These are phyloP conservation scores for Microplitis manilae DNA, from an alignment of 2,888 invertebrate genomes.

Conservation along the genomic window DNA sequence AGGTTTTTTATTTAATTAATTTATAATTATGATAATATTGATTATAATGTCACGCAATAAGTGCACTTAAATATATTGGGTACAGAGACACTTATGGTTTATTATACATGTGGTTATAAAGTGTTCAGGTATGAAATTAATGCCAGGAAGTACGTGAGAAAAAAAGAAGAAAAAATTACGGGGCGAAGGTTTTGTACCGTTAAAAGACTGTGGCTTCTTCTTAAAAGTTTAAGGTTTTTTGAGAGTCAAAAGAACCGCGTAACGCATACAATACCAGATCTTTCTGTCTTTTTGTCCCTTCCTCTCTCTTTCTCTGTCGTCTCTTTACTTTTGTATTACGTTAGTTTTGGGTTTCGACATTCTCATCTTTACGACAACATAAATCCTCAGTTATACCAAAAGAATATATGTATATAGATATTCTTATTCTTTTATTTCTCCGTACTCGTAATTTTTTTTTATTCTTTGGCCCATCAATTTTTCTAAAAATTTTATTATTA, in stretches of 20 bases:
- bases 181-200: conserved; percentile 59
- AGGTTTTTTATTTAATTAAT: not conserved
- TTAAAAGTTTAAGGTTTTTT: not conserved
- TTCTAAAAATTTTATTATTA: not conserved
- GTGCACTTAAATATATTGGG: not conserved
- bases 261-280: not conserved
- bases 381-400: conserved; percentile 46
- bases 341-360: conserved; percentile 54
- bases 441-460: conserved; percentile 28
- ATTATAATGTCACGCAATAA: not conserved
- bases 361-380: conserved; percentile 54
- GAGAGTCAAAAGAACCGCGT: conserved; percentile 1
- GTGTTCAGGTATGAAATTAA: not conserved
- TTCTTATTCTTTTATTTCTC: conserved; percentile 11
- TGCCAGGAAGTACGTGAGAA: conserved; percentile 40
- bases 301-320: conserved; percentile 22
- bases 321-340: not conserved
- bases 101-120: not conserved
- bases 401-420: conserved; percentile 18
- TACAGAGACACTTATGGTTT: not conserved
- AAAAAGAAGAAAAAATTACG: conserved; percentile 63
- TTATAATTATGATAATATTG: not conserved
- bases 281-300: conserved; percentile 1
- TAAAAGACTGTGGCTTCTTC: conserved; percentile 46
- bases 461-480: conserved; percentile 11